phyloP scores from a whole-genome alignment of 1,140 invertebrate genomes.

The Aethina tumida region DNA sequence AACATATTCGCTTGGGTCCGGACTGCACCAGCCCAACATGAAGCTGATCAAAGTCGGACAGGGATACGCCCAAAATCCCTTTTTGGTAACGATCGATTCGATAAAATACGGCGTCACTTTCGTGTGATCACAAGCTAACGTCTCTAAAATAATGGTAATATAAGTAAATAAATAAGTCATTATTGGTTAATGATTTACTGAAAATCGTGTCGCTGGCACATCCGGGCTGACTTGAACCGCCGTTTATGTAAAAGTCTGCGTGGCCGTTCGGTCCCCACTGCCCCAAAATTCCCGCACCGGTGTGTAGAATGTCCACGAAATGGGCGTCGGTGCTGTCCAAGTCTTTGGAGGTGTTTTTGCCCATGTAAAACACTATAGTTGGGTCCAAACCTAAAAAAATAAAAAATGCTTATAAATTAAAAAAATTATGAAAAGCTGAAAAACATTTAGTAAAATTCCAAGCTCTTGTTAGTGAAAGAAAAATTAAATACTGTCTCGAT shows the following conservation, averaged over 20 bases:
- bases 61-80: constrained; percentile 72
- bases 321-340: constrained; percentile 74
- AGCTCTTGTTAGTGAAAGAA: too few relatives aligned
- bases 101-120: constrained; percentile 83
- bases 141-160: constrained; percentile 48
- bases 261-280: constrained; percentile 81
- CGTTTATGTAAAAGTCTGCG: constrained; percentile 85
- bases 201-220: constrained; percentile 70
- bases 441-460: too few relatives aligned
- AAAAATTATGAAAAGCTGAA: too few relatives aligned
- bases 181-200: constrained; percentile 40
- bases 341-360: constrained; percentile 66
- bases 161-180: constrained; percentile 1
- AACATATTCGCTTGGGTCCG: constrained; percentile 63
- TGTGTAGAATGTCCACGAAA: constrained; percentile 84
- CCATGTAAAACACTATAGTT: constrained; percentile 73
- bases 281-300: constrained; percentile 72
- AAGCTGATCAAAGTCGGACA: constrained; percentile 71
- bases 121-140: constrained; percentile 75
- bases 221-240: constrained; percentile 77
- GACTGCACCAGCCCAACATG: constrained; percentile 69
- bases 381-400: constrained; percentile 61
- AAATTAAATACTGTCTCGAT: too few relatives aligned
- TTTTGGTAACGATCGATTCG: constrained; percentile 67
- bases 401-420: too few relatives aligned